Evolutionary conservation across 2,797 vertebrate species (phyloP), one percentile per base, ranked within the genome.

Genomic region (Hemitrygon akajei): DNA sequence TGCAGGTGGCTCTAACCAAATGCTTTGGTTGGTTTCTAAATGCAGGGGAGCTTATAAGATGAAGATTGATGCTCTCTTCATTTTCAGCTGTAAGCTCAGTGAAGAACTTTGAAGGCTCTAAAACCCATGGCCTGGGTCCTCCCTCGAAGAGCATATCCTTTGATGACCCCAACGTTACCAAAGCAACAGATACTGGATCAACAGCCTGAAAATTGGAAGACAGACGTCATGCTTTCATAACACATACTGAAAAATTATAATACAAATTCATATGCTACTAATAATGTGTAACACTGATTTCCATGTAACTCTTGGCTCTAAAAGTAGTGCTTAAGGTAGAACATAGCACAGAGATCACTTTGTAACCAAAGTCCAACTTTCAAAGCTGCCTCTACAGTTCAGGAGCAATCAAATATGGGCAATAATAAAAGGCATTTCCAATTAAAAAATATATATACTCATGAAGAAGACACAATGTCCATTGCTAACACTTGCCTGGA

Each of bases 81-180:
- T 98, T 96, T 95, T 98, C 98, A 0, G 97, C 96, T 0, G 95
- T 97, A 80, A 98, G n/a, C 11, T 96, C 97, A 95, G 97, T 97
- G 95, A 98, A 99, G 96, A 99, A 99, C 94, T 97, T 98, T 0
- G 98, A 98, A 10, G 99, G 98, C 94, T 99, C 98, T 12, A 99
- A 97, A 27, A 99, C 96, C 99, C 99, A 99, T 0, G 98, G 98
- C 66, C 96, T 96, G 0, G 98, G 98, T n/a, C 99, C 99, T 2
- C 98, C 98, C 94, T 99, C 98, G 94, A 99, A 98, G 63, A 98
- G 73, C 97, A 99, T 97, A 94, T 98, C 98, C 96, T 99, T 99
- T 0, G 98, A 99, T 73, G 99, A 99, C 84, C 98, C 99, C 94
- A 99, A 95, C 4, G 98, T 99, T 94, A 99, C 98, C 95, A 99